phyloP scores from a whole-genome alignment of 2,113 vertebrate genomes.

The Apaloderma vittatum region DNA sequence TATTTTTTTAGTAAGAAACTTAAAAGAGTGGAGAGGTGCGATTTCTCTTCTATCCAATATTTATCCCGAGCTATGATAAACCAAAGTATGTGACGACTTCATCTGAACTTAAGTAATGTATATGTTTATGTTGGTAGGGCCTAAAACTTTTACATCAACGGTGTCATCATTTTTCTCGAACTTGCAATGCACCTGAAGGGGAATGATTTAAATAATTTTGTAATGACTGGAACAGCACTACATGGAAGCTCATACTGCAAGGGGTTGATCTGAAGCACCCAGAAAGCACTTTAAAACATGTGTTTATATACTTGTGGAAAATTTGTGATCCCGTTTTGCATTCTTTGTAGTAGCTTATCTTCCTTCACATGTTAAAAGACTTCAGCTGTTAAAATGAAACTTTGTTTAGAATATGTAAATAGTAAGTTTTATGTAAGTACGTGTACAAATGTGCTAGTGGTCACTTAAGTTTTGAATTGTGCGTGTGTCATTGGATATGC shows the following conservation, averaged over 20 bases:
- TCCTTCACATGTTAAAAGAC: slow-evolving; percentile 75
- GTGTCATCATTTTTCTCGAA: slow-evolving; percentile 66
- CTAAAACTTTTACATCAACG: slow-evolving; percentile 40
- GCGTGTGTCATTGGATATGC: slow-evolving; percentile 74
- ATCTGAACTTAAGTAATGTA: slow-evolving; percentile 71
- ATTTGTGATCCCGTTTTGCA: slow-evolving; percentile 68
- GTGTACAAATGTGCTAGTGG: slow-evolving; percentile 75
- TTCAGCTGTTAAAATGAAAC: slow-evolving; percentile 73
- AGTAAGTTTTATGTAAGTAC: slow-evolving; percentile 73
- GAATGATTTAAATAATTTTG: slow-evolving; percentile 34
- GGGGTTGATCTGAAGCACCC: slow-evolving; percentile 75
- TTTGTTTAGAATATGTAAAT: slow-evolving; percentile 80
- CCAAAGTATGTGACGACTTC: slow-evolving; percentile 80
- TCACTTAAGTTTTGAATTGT: slow-evolving; percentile 72
- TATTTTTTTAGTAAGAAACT: slow-evolving; percentile 53
- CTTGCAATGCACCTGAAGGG: slow-evolving; percentile 68
- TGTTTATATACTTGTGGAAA: slow-evolving; percentile 75
- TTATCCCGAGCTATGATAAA: slow-evolving; percentile 72
- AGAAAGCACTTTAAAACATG: slow-evolving; percentile 79
- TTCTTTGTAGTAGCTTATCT: slow-evolving; percentile 76
- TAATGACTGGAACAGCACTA: slow-evolving; percentile 70
- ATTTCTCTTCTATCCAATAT: slow-evolving; percentile 60
- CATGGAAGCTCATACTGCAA: slow-evolving; percentile 43
- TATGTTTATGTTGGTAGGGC: slow-evolving; percentile 63
- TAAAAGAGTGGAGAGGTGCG: slow-evolving; percentile 56